Evolutionary conservation across 2,797 vertebrate species (phyloP), one percentile per base, ranked within the genome.

Genomic region (Merluccius polli): DNA sequence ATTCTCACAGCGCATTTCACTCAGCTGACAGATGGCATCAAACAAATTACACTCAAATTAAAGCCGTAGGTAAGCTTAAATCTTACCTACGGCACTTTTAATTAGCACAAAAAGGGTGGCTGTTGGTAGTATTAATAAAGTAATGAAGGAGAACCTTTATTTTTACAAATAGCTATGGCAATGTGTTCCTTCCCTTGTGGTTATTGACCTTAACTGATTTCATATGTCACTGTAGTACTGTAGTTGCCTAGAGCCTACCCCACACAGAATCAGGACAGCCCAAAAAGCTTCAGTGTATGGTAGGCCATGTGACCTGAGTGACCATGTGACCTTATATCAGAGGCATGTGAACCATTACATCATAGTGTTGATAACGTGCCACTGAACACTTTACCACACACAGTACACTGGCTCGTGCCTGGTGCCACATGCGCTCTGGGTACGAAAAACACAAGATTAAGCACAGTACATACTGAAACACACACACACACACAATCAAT

Each of bases 331-430:
- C 48, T 70, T 78, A 73, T 52, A 12, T 41, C 4, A 73, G 77
- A 35, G 31, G 63, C 79, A 70, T 32, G 13, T 29, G 1, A 13
- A 41, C 24, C 6, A 72, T 87, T 86, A 81, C 78, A 81, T 87
- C 81, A 84, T 35, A 36, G 3, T 29, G 65, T 85, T 84, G 78
- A 32, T 76, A 78, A 85, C 70, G 82, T 75, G 71, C 31, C 70
- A 80, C 79, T 78, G 81, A 78, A 71, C 79, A 72, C 75, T 75
- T 79, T 32, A 75, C 29, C 69, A 5, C 75, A 76, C 36, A 75
- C 12, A 21, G 12, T 72, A 32, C 29, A 7, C 52, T 63, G 52
- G 52, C 52, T 63, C 52, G 6, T 38, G 36, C 5, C 36, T 12
- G 10, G 36, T 38, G 36, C 16, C 52, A 16, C 8, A 8, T 63